Evolutionary conservation across 2,113 vertebrate species (phyloP).

Genomic region (Heliornis fulica): DNA sequence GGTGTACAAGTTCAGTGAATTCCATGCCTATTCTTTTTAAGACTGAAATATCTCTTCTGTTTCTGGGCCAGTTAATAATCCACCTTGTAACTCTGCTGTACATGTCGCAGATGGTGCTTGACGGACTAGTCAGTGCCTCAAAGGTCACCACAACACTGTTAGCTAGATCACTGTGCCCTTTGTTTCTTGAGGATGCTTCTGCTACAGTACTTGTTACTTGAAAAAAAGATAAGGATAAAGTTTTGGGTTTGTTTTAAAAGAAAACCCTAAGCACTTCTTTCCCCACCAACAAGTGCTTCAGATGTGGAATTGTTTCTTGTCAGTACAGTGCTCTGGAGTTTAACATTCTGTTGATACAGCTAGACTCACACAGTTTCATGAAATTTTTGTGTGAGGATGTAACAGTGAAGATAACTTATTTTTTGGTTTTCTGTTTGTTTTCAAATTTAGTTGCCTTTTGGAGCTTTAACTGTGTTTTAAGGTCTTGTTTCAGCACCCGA

Average conservation of each 20-base stretch:
- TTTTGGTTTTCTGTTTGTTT: background rate
- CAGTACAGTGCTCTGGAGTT: conserved; percentile 9
- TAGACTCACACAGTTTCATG: background rate
- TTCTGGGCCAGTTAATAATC: conserved; percentile 53
- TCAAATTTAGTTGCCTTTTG: background rate
- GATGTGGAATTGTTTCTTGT: background rate
- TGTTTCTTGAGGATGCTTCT: conserved; percentile 57
- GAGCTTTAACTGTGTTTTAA: background rate
- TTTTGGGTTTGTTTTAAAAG: conserved; percentile 1
- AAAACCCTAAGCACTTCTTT: background rate
- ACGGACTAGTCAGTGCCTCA: conserved; percentile 54
- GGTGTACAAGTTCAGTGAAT: background rate
- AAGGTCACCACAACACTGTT: conserved; percentile 67
- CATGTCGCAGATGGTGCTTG: conserved; percentile 61
- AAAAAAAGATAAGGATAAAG: conserved; percentile 17
- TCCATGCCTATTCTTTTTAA: background rate
- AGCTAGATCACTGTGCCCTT: conserved; percentile 47
- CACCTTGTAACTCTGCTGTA: conserved; percentile 29
- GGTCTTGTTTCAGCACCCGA: background rate
- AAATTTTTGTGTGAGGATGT: background rate
- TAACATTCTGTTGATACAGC: background rate
- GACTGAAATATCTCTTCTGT: background rate
- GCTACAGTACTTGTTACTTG: conserved; percentile 32
- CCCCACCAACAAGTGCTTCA: background rate
- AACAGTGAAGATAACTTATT: background rate